phyloP scores from a whole-genome alignment of 2,113 vertebrate species.

The Malurus melanocephalus region DNA sequence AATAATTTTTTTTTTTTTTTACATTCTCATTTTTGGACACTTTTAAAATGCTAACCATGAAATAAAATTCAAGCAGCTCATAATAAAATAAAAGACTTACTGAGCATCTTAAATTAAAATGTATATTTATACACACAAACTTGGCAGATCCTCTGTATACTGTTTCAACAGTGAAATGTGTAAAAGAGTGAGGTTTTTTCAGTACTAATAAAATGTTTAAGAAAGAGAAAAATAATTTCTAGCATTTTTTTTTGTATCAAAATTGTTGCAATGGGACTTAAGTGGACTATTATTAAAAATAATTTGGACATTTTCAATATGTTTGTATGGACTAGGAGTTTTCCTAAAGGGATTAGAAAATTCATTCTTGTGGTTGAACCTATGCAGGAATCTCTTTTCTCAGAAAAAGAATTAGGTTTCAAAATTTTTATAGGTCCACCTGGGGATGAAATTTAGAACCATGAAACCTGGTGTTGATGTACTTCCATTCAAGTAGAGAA shows the following conservation, averaged over 20 bases:
- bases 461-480: not conserved
- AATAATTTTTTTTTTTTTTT: not conserved
- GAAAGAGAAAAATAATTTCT: not conserved
- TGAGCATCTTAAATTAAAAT: not conserved
- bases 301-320: not conserved
- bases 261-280: not conserved
- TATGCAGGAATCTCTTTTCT: not conserved
- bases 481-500: not conserved
- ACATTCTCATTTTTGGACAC: not conserved
- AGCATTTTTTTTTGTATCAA: not conserved
- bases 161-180: not conserved
- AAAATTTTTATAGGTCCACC: not conserved
- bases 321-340: not conserved
- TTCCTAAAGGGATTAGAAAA: not conserved
- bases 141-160: not conserved
- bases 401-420: not conserved
- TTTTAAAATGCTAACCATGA: not conserved
- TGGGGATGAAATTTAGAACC: not conserved
- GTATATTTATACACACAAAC: not conserved
- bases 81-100: not conserved
- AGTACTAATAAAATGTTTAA: not conserved
- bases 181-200: fast-evolving
- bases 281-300: not conserved
- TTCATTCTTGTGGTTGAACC: not conserved
- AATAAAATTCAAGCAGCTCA: not conserved